These are phyloP conservation scores for Schlechtendalia chinensis DNA, from an alignment of 1,140 invertebrate genomes.

Conservation along the genomic window DNA sequence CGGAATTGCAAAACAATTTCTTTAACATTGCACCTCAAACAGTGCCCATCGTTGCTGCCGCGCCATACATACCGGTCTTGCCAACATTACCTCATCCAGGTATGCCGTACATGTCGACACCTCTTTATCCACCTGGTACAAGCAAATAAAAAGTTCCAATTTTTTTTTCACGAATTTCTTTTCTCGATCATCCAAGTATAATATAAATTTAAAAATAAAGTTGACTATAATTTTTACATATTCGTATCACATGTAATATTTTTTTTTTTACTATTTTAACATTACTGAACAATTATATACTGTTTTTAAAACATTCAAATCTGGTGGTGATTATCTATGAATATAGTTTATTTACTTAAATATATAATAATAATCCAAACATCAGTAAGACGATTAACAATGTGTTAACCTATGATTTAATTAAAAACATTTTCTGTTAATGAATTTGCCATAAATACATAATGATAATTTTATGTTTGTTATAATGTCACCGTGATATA, in stretches of 20 bases:
- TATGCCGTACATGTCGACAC: constrained; percentile 55
- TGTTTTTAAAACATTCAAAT: too few species aligned
- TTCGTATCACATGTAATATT: not conserved
- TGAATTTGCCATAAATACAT: too few species aligned
- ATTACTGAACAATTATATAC: too few species aligned
- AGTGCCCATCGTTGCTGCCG: constrained; percentile 54
- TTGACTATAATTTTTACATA: not conserved
- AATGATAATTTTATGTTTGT: too few species aligned
- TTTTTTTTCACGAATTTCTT: not conserved
- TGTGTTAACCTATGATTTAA: too few species aligned
- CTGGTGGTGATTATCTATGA: too few species aligned
- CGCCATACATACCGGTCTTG: constrained; percentile 57
- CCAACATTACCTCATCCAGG: constrained; percentile 60
- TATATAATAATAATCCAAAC: too few species aligned
- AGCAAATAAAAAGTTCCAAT: constrained; percentile 18
- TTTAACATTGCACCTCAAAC: constrained; percentile 67
- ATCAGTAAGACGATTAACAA: too few species aligned
- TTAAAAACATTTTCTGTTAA: too few species aligned
- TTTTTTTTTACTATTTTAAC: too few species aligned
- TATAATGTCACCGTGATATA: too few species aligned
- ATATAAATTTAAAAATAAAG: not conserved
- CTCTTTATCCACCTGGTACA: constrained; percentile 62
- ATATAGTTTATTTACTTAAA: too few species aligned
- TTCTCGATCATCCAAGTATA: not conserved
- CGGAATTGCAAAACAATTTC: constrained; percentile 76